Base-by-base conservation (phyloP, 2,888 invertebrate species). In the Tipula lateralis region DNA sequence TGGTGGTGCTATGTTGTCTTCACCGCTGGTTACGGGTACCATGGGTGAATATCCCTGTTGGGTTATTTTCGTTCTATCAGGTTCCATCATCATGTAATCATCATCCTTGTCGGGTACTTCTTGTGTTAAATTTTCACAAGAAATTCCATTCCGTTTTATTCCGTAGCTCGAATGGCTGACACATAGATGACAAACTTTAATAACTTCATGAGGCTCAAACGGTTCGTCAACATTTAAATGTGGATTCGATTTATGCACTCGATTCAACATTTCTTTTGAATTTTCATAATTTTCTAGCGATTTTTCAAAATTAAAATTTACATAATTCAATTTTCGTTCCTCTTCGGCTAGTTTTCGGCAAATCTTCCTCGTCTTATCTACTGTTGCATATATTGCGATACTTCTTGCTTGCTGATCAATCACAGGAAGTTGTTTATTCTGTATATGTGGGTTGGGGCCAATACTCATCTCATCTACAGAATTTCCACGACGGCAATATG, bases 221-320 rank as follows among this genome's bases (percentile, higher is more conserved):
- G n/a, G 6, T 29, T 16, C 29, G n/a, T 82, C n/a, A 3, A 1
- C 13, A 30, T 82, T 29, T 30, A 82, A n/a, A 4, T 82, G 82
- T 30, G 82, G 82, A 30, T 29, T 82, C 30, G 82, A 82, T 24
- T 66, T 66, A 32, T 82, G 29, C 7, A 83, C 83, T 12, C 34
- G 19, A 24, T 91, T 91, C 1, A 93, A 87, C 82, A 93, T 89
- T 87, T 94, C 94, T 88, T 93, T 94, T 83, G 95, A 94, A 88
- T 95, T 95, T 89, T 95, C 95, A 87, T 95, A 95, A 86, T 94
- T 92, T 87, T 94, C 93, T 83, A 95, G 89, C 0, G 95, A 95
- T 87, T 95, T 92, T 85, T 94, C 94, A 88, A 95, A 96, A 87
- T 94, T 94, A 87, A 95, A 91, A 87, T 94, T 94, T 87, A 93